These are phyloP conservation scores for Ochotona curzoniae DNA, from an alignment of 2,113 vertebrate species.

Conservation along the genomic window DNA sequence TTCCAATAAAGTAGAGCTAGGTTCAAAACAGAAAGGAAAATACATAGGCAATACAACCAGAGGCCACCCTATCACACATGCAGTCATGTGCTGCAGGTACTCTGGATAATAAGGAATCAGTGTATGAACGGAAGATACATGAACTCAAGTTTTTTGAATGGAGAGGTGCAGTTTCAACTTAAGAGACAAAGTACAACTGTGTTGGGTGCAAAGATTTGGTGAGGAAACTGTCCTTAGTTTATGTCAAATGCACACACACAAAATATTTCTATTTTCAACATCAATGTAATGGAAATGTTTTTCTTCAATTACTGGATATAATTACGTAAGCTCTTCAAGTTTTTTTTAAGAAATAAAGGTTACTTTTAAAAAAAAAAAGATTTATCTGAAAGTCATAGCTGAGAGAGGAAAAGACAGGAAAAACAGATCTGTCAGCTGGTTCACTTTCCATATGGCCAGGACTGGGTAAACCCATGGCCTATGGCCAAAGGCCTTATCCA, in stretches of 20 bases:
- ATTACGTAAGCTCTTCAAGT: background rate
- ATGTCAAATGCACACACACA: background rate
- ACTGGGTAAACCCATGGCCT: no score
- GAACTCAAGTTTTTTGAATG: background rate
- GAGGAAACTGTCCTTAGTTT: background rate
- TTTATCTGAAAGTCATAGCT: no score
- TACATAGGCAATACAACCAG: background rate
- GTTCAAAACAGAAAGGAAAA: conserved; percentile 10
- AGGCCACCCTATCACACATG: background rate
- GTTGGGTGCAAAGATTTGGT: background rate
- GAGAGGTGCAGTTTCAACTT: conserved; percentile 14
- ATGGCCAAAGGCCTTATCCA: no score
- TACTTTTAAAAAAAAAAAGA: no score
- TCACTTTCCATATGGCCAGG: no score
- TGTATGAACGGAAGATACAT: background rate
- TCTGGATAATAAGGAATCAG: background rate
- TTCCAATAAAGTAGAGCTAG: background rate
- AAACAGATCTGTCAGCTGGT: no score
- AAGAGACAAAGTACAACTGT: background rate
- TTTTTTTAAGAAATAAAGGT: no score
- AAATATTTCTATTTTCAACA: background rate
- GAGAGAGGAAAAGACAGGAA: no score
- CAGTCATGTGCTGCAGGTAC: background rate
- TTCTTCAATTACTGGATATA: background rate
- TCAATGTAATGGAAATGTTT: background rate